Percentiles rank a stretch among this genome's conserved stretches.
Conservation (phyloP, 2,888 invertebrate genomes). For the Latrodectus elegans region DNA sequence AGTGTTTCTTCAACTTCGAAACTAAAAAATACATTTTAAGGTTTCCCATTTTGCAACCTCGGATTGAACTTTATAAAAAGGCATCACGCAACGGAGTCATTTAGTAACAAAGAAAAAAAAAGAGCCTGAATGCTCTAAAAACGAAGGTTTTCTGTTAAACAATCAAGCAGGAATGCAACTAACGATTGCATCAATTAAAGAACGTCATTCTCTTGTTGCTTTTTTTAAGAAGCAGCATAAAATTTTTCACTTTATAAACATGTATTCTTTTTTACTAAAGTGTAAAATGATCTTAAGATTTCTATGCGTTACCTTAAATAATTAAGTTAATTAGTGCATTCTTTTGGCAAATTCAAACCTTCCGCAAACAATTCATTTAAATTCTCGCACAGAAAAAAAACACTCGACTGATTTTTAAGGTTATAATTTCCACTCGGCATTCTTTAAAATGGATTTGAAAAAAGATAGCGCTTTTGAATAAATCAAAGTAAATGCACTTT, state of each 20-base stretch:
- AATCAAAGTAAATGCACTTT: too few species aligned
- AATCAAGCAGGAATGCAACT: constrained; percentile 9
- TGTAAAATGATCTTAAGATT: not conserved
- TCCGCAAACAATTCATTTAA: too few species aligned
- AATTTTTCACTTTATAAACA: constrained; percentile 16
- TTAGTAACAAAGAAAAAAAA: constrained; percentile 11
- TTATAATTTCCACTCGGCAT: too few species aligned
- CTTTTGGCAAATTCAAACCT: too few species aligned
- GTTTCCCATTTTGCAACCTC: not conserved
- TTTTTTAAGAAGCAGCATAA: constrained; percentile 4
- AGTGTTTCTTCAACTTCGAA: not conserved
- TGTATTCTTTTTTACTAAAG: not conserved
- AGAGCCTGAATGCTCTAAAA: not conserved
- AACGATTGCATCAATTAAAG: constrained; percentile 19
- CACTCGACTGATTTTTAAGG: too few species aligned
- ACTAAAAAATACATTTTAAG: not conserved
- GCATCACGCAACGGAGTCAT: constrained; percentile 29
- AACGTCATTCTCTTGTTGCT: not conserved
- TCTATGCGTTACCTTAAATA: constrained; percentile 25
- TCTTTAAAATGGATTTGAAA: too few species aligned
- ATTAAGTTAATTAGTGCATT: constrained; percentile 32
- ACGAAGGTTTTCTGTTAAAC: constrained; percentile 5
- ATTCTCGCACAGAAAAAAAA: too few species aligned
- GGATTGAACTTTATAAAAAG: constrained; percentile 7
- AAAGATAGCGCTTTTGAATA: too few species aligned